Conservation (phyloP, 1,140 invertebrate species). For the Danaus melanippus region DNA sequence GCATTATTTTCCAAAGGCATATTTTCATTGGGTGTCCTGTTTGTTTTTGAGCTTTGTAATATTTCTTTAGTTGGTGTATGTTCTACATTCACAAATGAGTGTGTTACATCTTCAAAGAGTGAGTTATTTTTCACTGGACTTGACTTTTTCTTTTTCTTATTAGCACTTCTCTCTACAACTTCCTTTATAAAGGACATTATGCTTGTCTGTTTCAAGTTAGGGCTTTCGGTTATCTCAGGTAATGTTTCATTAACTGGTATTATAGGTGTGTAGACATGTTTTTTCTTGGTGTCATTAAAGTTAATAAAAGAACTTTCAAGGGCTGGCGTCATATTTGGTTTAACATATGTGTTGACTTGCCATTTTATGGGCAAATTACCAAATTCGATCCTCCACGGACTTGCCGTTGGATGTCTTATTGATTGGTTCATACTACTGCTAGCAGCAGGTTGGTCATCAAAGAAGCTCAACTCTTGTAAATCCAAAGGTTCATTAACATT, state of each 20-base stretch:
- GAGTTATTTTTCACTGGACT: slow-evolving; percentile 46
- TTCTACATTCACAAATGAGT: slow-evolving; percentile 12
- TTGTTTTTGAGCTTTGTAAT: slow-evolving; percentile 8
- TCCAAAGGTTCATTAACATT: slow-evolving; percentile 40
- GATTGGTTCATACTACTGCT: slow-evolving; percentile 61
- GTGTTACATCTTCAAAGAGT: slow-evolving; percentile 35
- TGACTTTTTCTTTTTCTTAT: slow-evolving; percentile 41
- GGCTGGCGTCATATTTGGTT: slow-evolving; percentile 63
- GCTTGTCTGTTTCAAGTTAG: slow-evolving; percentile 53
- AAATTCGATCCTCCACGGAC: slow-evolving; percentile 60
- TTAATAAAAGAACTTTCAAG: slow-evolving; percentile 58
- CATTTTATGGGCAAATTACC: slow-evolving; percentile 59
- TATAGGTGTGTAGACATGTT: slow-evolving; percentile 63
- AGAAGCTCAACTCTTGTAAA: slow-evolving; percentile 54
- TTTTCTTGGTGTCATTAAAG: slow-evolving; percentile 49
- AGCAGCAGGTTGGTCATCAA: slow-evolving; percentile 54
- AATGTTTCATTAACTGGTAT: slow-evolving; percentile 32
- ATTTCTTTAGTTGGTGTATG: slow-evolving; percentile 8
- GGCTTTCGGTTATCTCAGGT: slow-evolving; percentile 30
- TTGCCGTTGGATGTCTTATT: slow-evolving; percentile 45
- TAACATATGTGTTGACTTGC: slow-evolving; percentile 57
- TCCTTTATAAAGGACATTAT: slow-evolving; percentile 64
- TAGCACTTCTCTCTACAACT: slow-evolving; percentile 46
- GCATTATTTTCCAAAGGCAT: slow-evolving; percentile 15
- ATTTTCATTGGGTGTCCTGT: slow-evolving; percentile 25